These are phyloP conservation scores for Varroa destructor DNA, from an alignment of 1,140 invertebrate genomes.

Conservation along the genomic window DNA sequence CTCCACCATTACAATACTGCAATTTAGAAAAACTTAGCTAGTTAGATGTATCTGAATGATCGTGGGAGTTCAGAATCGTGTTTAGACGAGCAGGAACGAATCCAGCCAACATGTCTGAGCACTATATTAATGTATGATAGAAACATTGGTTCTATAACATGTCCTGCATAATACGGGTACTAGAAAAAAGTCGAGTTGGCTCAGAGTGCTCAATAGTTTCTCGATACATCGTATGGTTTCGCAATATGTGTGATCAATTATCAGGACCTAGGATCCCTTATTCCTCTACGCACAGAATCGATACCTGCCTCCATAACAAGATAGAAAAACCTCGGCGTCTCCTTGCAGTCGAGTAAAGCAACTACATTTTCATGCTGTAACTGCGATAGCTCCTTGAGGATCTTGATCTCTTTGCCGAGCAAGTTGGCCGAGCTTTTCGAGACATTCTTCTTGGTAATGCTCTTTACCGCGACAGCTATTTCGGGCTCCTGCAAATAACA, in stretches of 20 bases:
- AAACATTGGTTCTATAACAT: too few species aligned
- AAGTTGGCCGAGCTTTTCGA: constrained; percentile 83
- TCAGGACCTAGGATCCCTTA: too few species aligned
- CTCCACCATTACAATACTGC: constrained; percentile 95
- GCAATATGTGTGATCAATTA: too few species aligned
- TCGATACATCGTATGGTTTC: too few species aligned
- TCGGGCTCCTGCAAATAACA: constrained; percentile 59
- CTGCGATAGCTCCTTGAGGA: constrained; percentile 89
- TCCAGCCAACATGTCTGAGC: too few species aligned
- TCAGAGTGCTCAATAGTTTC: too few species aligned
- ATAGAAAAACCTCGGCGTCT: constrained; percentile 81
- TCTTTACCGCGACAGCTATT: constrained; percentile 84
- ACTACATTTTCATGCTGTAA: constrained; percentile 97
- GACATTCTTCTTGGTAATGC: constrained; percentile 91
- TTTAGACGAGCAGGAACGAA: too few species aligned
- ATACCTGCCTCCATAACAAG: constrained; percentile 81
- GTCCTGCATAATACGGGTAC: too few species aligned
- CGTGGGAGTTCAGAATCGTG: too few species aligned
- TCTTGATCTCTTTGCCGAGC: constrained; percentile 95
- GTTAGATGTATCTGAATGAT: constrained; percentile 10
- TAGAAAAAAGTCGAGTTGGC: too few species aligned
- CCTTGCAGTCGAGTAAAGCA: constrained; percentile 87
- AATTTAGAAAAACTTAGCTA: constrained; percentile 35
- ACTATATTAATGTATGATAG: too few species aligned
- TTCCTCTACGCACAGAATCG: too few species aligned